phyloP scores from a whole-genome alignment of 2,797 vertebrate genomes.

The Lagodon rhomboides region DNA sequence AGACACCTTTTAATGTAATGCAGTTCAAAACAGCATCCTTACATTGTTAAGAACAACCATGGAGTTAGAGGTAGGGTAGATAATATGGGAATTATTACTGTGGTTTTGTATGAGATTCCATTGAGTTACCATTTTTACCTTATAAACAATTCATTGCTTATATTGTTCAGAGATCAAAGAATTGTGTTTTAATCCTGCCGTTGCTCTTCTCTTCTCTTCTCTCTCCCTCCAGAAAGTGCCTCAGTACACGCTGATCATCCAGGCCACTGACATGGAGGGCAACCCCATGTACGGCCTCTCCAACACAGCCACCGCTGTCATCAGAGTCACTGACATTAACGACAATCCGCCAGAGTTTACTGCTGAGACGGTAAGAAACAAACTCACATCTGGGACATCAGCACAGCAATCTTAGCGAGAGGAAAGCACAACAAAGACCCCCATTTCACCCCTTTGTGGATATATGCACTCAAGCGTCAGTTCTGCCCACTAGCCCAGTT shows the following conservation, averaged over 20 bases:
- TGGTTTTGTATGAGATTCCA: background rate
- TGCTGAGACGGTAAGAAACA: conserved; percentile 91
- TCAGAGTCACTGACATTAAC: conserved; percentile 96
- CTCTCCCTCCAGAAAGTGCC: conserved; percentile 92
- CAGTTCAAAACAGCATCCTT: background rate
- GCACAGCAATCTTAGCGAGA: conserved; percentile 7
- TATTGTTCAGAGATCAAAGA: conserved; percentile 8
- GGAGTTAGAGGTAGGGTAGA: background rate
- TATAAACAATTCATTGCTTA: background rate
- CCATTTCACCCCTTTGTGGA: conserved; percentile 44
- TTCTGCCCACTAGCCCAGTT: conserved; percentile 63
- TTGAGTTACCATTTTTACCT: background rate
- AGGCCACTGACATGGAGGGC: conserved; percentile 99
- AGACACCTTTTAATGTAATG: background rate
- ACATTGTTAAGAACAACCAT: no score
- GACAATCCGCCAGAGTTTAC: conserved; percentile 99
- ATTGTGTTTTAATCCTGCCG: background rate
- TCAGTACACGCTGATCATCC: conserved; percentile 99
- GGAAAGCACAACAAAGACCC: conserved; percentile 36
- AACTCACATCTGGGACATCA: conserved; percentile 31
- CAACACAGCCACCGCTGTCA: conserved; percentile 97
- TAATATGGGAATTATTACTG: background rate
- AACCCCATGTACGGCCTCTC: conserved; percentile 97
- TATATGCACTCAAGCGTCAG: conserved; percentile 53
- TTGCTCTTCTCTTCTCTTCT: conserved; percentile 2